Evolutionary conservation across 2,113 vertebrate species (phyloP).

Genomic region (Rhinoderma darwinii): DNA sequence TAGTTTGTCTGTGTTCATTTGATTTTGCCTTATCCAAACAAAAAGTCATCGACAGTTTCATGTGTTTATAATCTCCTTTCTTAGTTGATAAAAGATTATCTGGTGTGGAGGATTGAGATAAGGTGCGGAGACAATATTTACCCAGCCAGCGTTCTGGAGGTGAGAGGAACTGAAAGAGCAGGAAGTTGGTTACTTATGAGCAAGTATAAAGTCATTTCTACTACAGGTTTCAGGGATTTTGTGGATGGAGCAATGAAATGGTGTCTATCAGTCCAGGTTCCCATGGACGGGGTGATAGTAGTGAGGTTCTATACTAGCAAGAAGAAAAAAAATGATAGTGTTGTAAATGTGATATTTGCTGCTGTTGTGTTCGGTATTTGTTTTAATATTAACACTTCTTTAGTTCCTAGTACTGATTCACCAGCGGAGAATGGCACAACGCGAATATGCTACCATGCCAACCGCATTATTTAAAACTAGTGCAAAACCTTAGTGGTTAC

Average conservation of each 20-base stretch:
- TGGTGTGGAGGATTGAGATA: not conserved
- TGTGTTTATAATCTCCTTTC: constrained; percentile 21
- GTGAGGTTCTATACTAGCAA: no score
- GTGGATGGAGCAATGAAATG: not conserved
- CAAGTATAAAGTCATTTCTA: not conserved
- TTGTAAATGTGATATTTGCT: no score
- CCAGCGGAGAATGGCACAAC: no score
- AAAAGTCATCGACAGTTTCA: not conserved
- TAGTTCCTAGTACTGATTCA: no score
- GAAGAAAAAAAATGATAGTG: no score
- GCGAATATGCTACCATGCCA: no score
- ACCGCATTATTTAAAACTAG: no score
- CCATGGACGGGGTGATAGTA: no score
- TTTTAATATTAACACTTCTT: no score
- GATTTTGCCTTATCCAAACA: not conserved
- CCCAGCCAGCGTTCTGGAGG: constrained; percentile 26
- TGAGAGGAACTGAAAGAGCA: not conserved
- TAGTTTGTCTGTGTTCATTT: not conserved
- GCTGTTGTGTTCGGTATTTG: no score
- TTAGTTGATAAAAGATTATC: constrained; percentile 37
- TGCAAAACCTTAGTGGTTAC: no score
- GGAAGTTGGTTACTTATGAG: not conserved
- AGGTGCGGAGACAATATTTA: constrained; percentile 24
- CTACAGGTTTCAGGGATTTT: not conserved
- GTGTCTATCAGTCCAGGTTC: no score